phyloP scores from a whole-genome alignment of 2,113 vertebrate genomes.

The Sylvilagus bachmani region DNA sequence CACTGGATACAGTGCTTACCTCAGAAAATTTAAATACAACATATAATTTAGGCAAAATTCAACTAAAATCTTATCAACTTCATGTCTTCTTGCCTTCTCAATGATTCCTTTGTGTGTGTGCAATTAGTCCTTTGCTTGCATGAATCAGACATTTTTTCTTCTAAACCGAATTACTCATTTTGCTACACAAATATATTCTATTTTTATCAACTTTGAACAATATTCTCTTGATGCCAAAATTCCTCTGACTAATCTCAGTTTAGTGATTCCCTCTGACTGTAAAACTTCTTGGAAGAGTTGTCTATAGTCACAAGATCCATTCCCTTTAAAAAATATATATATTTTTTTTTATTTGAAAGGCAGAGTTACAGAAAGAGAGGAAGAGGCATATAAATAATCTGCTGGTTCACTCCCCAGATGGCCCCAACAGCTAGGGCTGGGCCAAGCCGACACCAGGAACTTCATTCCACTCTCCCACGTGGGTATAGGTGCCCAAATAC shows the following conservation, averaged over 20 bases:
- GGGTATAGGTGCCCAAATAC: too few relatives aligned
- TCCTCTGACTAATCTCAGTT: neutral
- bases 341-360: too few relatives aligned
- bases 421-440: too few relatives aligned
- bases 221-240: neutral
- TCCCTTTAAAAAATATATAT: neutral
- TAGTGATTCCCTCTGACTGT: neutral
- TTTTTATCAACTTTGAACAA: neutral
- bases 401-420: too few relatives aligned
- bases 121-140: neutral
- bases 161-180: neutral
- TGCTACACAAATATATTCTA: neutral
- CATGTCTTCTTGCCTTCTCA: neutral
- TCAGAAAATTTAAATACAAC: neutral
- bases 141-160: neutral
- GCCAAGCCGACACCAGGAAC: too few relatives aligned
- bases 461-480: too few relatives aligned
- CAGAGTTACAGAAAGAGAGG: too few relatives aligned
- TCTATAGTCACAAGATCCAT: neutral
- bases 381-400: too few relatives aligned
- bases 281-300: neutral
- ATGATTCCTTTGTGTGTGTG: neutral
- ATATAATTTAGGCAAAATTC: neutral
- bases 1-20: neutral
- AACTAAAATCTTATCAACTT: neutral